phyloP scores from a whole-genome alignment of 2,113 vertebrate genomes.

The Vireo altiloquus region DNA sequence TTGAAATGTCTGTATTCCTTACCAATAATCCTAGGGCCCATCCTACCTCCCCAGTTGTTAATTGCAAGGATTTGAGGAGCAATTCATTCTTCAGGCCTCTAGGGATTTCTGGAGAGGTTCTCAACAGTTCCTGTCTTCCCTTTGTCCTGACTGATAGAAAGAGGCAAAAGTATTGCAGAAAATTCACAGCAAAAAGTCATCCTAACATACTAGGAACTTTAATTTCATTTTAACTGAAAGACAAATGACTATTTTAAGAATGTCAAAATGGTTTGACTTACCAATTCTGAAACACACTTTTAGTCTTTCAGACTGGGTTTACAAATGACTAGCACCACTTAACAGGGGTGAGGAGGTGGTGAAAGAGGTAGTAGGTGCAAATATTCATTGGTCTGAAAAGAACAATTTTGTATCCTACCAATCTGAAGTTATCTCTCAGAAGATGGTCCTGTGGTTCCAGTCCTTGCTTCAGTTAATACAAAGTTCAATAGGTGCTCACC shows the following conservation, averaged over 20 bases:
- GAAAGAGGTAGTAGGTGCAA: background rate
- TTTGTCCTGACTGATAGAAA: background rate
- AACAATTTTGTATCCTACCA: background rate
- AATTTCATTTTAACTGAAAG: background rate
- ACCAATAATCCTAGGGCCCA: background rate
- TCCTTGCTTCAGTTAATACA: background rate
- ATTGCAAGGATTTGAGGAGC: background rate
- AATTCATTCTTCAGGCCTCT: background rate
- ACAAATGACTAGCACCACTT: background rate
- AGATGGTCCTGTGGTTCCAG: background rate
- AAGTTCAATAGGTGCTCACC: background rate
- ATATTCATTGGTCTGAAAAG: background rate
- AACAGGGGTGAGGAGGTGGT: fast-evolving
- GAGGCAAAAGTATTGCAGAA: background rate
- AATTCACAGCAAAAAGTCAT: background rate
- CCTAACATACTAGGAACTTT: background rate
- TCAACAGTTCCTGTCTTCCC: background rate
- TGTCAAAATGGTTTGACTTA: background rate
- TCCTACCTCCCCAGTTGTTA: background rate
- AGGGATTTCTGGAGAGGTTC: background rate
- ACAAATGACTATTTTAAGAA: background rate
- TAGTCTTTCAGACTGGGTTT: background rate
- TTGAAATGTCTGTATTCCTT: background rate
- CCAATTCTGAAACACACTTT: background rate
- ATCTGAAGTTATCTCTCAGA: background rate